A percentile compares a stretch with the other conserved stretches of the same genome.
These are phyloP conservation scores for Eleginops maclovinus DNA, from an alignment of 2,113 vertebrate species.

Conservation along the genomic window DNA sequence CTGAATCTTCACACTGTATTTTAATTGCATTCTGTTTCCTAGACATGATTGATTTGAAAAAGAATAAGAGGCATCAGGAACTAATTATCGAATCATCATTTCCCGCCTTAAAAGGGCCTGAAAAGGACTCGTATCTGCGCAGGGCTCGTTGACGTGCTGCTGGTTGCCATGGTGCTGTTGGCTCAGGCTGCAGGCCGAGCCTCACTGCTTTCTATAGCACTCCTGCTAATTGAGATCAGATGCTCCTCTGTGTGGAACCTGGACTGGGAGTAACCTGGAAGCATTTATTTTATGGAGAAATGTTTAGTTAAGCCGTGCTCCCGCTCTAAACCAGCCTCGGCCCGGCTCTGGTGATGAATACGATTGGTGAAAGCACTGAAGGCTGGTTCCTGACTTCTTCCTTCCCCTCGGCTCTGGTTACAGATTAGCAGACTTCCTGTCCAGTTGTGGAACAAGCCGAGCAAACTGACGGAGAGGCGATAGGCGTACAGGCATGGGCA, in stretches of 20 bases:
- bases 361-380: slow-evolving; percentile 89
- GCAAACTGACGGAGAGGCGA: slow-evolving; percentile 51
- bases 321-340: slow-evolving; percentile 79
- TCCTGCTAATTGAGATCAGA: slow-evolving; percentile 91
- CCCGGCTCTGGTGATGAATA: slow-evolving; percentile 88
- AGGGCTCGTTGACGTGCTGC: slow-evolving; percentile 54
- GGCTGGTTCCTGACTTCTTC: slow-evolving; percentile 89
- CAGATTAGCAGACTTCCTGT: slow-evolving; percentile 93
- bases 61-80: slow-evolving; percentile 78
- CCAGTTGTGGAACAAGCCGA: slow-evolving; percentile 76
- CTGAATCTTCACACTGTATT: slow-evolving; percentile 39
- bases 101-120: slow-evolving; percentile 64
- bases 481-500: slow-evolving; percentile 28
- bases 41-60: slow-evolving; percentile 73
- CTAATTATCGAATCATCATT: slow-evolving; percentile 78
- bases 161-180: slow-evolving; percentile 70
- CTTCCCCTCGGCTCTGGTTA: slow-evolving; percentile 89
- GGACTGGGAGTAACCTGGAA: slow-evolving; percentile 91
- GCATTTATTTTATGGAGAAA: slow-evolving; percentile 93
- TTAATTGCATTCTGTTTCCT: slow-evolving; percentile 50
- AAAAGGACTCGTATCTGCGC: slow-evolving; percentile 43
- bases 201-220: slow-evolving; percentile 81
- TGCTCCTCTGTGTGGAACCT: slow-evolving; percentile 85
- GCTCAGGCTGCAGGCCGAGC: slow-evolving; percentile 43
- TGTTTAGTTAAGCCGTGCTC: slow-evolving; percentile 86